These are phyloP conservation scores for Pipistrellus kuhlii DNA, from an alignment of 2,797 vertebrate species.

Conservation along the genomic window DNA sequence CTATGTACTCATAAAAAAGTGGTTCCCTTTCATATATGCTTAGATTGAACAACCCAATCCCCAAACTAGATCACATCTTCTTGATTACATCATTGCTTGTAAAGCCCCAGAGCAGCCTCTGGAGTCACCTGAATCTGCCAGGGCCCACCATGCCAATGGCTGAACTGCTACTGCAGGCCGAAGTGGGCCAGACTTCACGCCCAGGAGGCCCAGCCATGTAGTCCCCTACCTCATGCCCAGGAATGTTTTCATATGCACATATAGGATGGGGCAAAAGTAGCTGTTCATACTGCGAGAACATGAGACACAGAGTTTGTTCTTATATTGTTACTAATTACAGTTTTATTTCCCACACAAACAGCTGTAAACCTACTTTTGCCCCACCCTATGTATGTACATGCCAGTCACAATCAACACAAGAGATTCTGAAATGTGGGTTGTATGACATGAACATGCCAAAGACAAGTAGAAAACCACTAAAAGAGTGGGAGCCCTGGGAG, in stretches of 20 bases:
- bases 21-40: constrained; percentile 32
- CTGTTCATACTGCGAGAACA: no score
- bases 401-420: background rate
- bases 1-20: background rate
- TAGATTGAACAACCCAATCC: constrained; percentile 15
- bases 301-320: no score
- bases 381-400: background rate
- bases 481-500: background rate
- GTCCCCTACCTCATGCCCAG: background rate
- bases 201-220: background rate
- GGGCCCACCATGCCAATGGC: background rate
- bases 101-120: background rate
- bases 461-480: background rate
- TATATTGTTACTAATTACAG: no score
- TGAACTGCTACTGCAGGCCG: background rate
- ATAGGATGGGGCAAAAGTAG: background rate
- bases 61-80: background rate
- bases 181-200: background rate
- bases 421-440: background rate
- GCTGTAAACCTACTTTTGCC: background rate
- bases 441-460: background rate
- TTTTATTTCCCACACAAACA: background rate
- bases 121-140: background rate
- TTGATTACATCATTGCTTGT: background rate
- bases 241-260: background rate